Conservation (phyloP, 2,113 vertebrate species). For the Opisthocomus hoazin region DNA sequence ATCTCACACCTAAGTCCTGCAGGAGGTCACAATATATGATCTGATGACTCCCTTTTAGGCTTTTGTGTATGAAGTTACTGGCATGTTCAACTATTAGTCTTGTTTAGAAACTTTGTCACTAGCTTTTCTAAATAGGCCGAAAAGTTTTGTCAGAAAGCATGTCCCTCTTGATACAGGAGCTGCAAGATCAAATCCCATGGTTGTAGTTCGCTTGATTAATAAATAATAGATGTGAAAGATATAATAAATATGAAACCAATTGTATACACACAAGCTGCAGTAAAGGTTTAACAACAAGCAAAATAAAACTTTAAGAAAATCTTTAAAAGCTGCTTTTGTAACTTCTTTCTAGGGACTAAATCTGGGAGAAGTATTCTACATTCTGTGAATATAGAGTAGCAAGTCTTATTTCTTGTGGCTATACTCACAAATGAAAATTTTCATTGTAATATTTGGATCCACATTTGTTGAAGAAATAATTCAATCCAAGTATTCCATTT, state of each 20-base stretch:
- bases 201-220: neutral
- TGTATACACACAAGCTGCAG: neutral
- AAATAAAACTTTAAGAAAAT: neutral
- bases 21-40: neutral
- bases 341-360: neutral
- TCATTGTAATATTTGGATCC: neutral
- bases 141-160: neutral
- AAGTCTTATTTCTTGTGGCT: neutral
- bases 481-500: neutral
- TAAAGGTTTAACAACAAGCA: neutral
- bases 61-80: neutral
- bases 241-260: neutral
- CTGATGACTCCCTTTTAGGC: neutral
- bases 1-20: neutral
- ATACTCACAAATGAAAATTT: neutral
- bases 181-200: neutral
- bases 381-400: neutral
- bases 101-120: neutral
- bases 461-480: neutral
- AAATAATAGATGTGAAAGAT: neutral
- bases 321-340: neutral
- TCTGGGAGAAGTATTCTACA: neutral
- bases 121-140: neutral
- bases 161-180: neutral
- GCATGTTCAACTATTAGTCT: neutral